These are phyloP conservation scores for Atherinomorus stipes DNA, from an alignment of 2,113 vertebrate species.

Conservation along the genomic window DNA sequence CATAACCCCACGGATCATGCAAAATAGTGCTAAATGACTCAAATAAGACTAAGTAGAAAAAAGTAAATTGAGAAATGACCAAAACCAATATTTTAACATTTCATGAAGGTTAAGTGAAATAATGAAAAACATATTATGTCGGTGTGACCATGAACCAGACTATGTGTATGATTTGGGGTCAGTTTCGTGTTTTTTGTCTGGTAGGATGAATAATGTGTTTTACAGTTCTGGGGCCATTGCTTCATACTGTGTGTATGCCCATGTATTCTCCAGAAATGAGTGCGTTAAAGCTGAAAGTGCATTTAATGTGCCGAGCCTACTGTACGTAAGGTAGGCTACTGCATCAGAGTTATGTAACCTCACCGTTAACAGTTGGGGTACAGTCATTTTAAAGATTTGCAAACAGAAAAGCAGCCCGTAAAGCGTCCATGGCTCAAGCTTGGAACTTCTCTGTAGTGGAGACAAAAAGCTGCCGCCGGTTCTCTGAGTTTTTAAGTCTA, in stretches of 20 bases:
- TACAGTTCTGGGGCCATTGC: not conserved
- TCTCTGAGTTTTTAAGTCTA: not conserved
- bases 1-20: too few species aligned
- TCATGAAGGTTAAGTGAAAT: too few species aligned
- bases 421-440: not conserved
- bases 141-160: too few species aligned
- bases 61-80: too few species aligned
- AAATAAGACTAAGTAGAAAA: too few species aligned
- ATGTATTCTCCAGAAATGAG: not conserved
- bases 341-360: constrained; percentile 69
- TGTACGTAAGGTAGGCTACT: constrained; percentile 9
- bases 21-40: too few species aligned
- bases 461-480: not conserved
- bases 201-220: too few species aligned
- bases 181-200: too few species aligned
- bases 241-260: not conserved
- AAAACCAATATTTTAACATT: too few species aligned
- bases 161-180: too few species aligned
- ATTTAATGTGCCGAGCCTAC: not conserved
- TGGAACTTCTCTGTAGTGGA: not conserved
- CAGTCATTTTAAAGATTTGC: not conserved
- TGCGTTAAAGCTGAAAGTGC: too few species aligned
- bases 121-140: too few species aligned
- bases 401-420: not conserved
- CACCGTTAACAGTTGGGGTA: not conserved